Conservation (phyloP, 2,113 vertebrate species). For the Centropus bengalensis region DNA sequence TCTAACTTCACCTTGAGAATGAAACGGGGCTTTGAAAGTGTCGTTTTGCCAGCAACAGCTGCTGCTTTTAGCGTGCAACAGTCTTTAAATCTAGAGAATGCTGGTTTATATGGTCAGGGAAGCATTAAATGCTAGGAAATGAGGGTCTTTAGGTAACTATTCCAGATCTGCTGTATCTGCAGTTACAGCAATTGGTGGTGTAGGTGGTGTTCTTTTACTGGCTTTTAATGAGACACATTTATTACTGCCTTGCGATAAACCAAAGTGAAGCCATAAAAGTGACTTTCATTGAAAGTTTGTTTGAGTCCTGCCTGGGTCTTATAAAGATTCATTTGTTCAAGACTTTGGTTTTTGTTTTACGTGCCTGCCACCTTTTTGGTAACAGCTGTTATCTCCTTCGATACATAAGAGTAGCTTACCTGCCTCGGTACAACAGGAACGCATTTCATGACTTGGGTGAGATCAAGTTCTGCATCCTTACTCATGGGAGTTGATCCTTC, state of each 20-base stretch:
- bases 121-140: slow-evolving; percentile 72
- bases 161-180: slow-evolving; percentile 68
- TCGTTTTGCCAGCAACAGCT: slow-evolving; percentile 55
- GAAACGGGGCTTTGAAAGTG: slow-evolving; percentile 47
- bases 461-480: not conserved
- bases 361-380: slow-evolving; percentile 34
- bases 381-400: slow-evolving; percentile 64
- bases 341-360: slow-evolving; percentile 20
- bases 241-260: slow-evolving; percentile 72
- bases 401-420: not conserved
- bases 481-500: not conserved
- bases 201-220: slow-evolving; percentile 71
- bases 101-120: slow-evolving; percentile 60
- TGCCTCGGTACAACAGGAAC: not conserved
- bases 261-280: slow-evolving; percentile 67
- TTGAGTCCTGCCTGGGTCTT: slow-evolving; percentile 63
- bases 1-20: slow-evolving; percentile 55
- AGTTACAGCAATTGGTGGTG: slow-evolving; percentile 53
- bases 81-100: slow-evolving; percentile 65
- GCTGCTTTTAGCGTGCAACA: slow-evolving; percentile 66
- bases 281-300: slow-evolving; percentile 70
- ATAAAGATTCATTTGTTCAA: slow-evolving; percentile 64
- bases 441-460: not conserved
- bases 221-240: slow-evolving; percentile 72
- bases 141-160: slow-evolving; percentile 70